Conservation (phyloP, 92 coral and sea anemone species). For the Epizoanthus stellaris region DNA sequence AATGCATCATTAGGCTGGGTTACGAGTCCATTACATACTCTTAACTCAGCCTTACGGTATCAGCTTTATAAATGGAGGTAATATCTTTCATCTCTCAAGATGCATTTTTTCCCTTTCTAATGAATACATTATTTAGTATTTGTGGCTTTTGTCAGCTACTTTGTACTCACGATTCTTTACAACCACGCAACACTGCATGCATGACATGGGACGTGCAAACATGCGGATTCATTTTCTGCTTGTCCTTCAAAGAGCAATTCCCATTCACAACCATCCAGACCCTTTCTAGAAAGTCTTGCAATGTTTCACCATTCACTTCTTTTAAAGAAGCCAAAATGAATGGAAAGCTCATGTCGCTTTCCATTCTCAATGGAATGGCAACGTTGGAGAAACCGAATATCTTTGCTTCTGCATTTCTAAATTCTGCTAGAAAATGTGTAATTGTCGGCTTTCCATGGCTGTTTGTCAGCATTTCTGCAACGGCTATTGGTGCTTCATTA, state of each 20-base stretch:
- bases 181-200: slow-evolving; percentile 38
- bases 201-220: slow-evolving; percentile 48
- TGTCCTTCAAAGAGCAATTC: background rate
- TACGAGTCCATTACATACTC: too few species aligned
- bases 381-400: slow-evolving; percentile 30
- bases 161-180: slow-evolving; percentile 38
- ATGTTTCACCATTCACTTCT: slow-evolving; percentile 48
- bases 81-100: too few species aligned
- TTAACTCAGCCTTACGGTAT: too few species aligned
- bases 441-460: slow-evolving; percentile 38
- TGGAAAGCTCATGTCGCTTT: slow-evolving; percentile 45
- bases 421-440: slow-evolving; percentile 30
- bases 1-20: too few species aligned
- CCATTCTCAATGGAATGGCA: slow-evolving; percentile 34
- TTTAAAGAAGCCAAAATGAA: slow-evolving; percentile 42
- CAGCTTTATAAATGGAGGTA: too few species aligned
- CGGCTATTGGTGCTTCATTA: slow-evolving; percentile 51
- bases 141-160: background rate
- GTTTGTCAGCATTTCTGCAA: slow-evolving; percentile 61
- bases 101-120: too few species aligned
- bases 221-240: slow-evolving; percentile 28
- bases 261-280: slow-evolving; percentile 29
- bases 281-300: slow-evolving; percentile 40
- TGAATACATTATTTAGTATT: too few species aligned
- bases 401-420: slow-evolving; percentile 35